Evolutionary conservation across 2,888 invertebrate species (phyloP).

Genomic region (Volucella zonaria): DNA sequence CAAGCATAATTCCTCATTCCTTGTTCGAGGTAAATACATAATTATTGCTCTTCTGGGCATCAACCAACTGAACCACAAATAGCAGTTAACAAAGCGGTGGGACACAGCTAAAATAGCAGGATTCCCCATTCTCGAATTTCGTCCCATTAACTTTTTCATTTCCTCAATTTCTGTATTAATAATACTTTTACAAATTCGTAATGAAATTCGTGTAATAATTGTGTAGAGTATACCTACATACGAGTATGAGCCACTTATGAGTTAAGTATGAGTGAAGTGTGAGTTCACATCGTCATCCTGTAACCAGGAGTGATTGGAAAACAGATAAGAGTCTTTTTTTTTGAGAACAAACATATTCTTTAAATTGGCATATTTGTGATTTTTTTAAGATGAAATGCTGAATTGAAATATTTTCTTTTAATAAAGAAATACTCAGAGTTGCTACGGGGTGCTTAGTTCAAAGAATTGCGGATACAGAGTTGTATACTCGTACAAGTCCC

Average conservation of each 20-base stretch:
- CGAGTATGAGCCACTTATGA: neutral
- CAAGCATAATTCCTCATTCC: slow-evolving; percentile 33
- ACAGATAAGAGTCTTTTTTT: slow-evolving; percentile 16
- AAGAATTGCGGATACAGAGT: too few species aligned
- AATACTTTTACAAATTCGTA: slow-evolving; percentile 32
- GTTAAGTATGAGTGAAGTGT: too few species aligned
- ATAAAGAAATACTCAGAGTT: neutral
- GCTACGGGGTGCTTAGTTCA: neutral
- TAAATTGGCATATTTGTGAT: slow-evolving; percentile 38
- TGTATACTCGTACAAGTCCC: too few species aligned
- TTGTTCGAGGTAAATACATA: slow-evolving; percentile 45
- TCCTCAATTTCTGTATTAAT: slow-evolving; percentile 7
- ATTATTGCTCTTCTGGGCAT: slow-evolving; percentile 1
- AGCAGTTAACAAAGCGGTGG: neutral
- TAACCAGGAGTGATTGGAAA: slow-evolving; percentile 3
- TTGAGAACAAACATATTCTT: slow-evolving; percentile 24
- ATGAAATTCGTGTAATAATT: slow-evolving; percentile 34
- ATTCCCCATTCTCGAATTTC: neutral
- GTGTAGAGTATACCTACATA: too few species aligned
- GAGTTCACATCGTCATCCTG: too few species aligned
- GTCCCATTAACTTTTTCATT: slow-evolving; percentile 17
- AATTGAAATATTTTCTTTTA: slow-evolving; percentile 19
- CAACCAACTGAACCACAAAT: neutral
- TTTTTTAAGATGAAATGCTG: slow-evolving; percentile 18
- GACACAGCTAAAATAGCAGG: slow-evolving; percentile 14